phyloP scores from a whole-genome alignment of 2,888 invertebrate genomes.

The Agrypnus murinus region DNA sequence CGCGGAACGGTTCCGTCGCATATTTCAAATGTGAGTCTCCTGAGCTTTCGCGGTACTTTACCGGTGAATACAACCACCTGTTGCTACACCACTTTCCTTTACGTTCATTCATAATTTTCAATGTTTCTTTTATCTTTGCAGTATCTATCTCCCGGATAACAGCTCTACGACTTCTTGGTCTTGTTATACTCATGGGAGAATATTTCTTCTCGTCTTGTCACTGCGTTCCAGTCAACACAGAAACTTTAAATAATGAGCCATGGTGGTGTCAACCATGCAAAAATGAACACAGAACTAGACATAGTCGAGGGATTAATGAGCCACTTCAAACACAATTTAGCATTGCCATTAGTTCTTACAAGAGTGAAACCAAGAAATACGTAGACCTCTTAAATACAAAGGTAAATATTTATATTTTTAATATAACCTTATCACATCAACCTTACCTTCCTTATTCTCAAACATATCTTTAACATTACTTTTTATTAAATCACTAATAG shows the following conservation, averaged over 20 bases:
- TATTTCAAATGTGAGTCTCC: slow-evolving; percentile 36
- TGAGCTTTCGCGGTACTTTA: slow-evolving; percentile 18
- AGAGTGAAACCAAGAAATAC: slow-evolving; percentile 24
- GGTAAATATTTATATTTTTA: slow-evolving; percentile 20
- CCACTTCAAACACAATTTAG: slow-evolving; percentile 31
- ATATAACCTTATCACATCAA: no score
- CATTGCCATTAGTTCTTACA: slow-evolving; percentile 25
- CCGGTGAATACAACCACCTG: slow-evolving; percentile 38
- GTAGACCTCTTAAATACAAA: slow-evolving; percentile 27
- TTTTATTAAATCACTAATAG: no score
- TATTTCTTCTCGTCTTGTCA: slow-evolving; percentile 29
- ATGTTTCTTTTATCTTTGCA: slow-evolving; percentile 24
- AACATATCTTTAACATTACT: slow-evolving; percentile 9
- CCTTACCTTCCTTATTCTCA: no score
- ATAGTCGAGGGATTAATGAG: slow-evolving; percentile 39
- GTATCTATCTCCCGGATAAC: slow-evolving; percentile 35
- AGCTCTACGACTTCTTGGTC: slow-evolving; percentile 28
- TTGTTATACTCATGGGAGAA: slow-evolving; percentile 19
- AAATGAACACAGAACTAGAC: slow-evolving; percentile 38
- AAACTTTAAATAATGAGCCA: slow-evolving; percentile 22
- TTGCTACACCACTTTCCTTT: slow-evolving; percentile 26
- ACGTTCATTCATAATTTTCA: slow-evolving; percentile 2
- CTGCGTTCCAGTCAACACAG: slow-evolving; percentile 27
- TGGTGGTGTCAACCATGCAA: slow-evolving; percentile 50
- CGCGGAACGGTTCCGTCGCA: slow-evolving; percentile 1